Evolutionary conservation across 2,888 invertebrate species (phyloP), one percentile per base, ranked within the genome.

Genomic region (Ptilodon capucinus): DNA sequence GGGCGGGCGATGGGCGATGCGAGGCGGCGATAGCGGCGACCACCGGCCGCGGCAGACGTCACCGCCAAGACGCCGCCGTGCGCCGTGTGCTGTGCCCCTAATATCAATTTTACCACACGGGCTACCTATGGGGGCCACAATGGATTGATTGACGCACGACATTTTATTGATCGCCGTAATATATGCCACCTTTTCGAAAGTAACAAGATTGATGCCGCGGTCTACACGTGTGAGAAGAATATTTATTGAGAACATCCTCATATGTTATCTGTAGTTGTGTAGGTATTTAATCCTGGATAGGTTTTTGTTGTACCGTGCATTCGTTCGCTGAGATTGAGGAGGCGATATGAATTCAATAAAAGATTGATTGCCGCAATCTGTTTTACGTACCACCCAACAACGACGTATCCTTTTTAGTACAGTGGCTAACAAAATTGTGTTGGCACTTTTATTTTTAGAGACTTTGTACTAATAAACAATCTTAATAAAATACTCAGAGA

Each of bases 311-410:
- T 63, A 54, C 52, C 58, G 62, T 57, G 60, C 66, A 61, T 76
- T 74, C 71, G 72, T 71, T 76, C 74, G 65, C 51, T 53, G 60
- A 72, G 75, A 75, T 76, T 68, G 78, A 82, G 73, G 67, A 71
- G 68, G 66, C 71, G 74, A 79, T 77, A 77, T 70, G 72, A 71
- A 75, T 79, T 81, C 80, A 81, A 84, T 83, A 78, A 81, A 81
- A 83, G 83, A 83, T 83, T 84, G 80, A 84, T 84, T 71, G 72
- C 79, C 51, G 59, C 67, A 67, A 74, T 80, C 74, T 71, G 64
- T 70, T 74, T 69, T 51, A 63, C 58, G 59, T 64, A 58, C 50
- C 56, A 55, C 59, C 66, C 47, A 55, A 61, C 62, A 58, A 60
- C 51, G 36, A 48, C 42, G 58, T 50, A 42, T 42, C 40, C 44